Base-by-base conservation (phyloP, 2,113 vertebrate species). In the Patagioenas fasciata region DNA sequence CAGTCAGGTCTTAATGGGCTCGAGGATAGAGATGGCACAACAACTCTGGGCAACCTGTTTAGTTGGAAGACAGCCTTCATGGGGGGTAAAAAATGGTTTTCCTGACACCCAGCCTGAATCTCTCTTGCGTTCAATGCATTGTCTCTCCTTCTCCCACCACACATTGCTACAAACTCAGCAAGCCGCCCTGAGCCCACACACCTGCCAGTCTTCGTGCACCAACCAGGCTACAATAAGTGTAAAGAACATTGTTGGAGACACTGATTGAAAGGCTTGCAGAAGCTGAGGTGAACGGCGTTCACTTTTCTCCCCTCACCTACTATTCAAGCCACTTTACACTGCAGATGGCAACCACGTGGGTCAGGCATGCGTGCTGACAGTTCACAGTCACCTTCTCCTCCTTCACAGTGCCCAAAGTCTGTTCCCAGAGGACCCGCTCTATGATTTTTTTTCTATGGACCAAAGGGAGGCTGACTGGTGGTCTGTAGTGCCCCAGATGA, bases 31-130 rank as follows among this genome's bases (percentile, higher is more conserved):
- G 17, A 81, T 4, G 6, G 17, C 10, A 47, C 48, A 34, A 64
- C n/a, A 31, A 20, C n/a, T 48, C n/a, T 13, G 18, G 21, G 9
- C 28, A 80, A 58, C 20, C 24, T 40, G 34, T 32, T 66, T 32
- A 48, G 4, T 0, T 20, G 53, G 14, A 14, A 53, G 44, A 58
- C 38, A 42, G 14, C 3, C 26, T 26, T 24, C 32, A 7, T 1
- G 9, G 8, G 2, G 16, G 6, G 2, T 3, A 2, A 21, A 36
- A 47, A 16, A 3, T 9, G 9, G 2, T 47, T 29, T 62, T 73
- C 72, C 44, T 69, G 15, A 32, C 18, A 48, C 2, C 17, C 50
- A 42, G 56, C 17, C 29, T 29, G 25, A 78, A 48, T 15, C 5
- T 32, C 28, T 42, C 19, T 50, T 19, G 6, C n/a, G 79, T 62